Conservation (phyloP, 1,140 invertebrate species). For the Drosophila leontia region DNA sequence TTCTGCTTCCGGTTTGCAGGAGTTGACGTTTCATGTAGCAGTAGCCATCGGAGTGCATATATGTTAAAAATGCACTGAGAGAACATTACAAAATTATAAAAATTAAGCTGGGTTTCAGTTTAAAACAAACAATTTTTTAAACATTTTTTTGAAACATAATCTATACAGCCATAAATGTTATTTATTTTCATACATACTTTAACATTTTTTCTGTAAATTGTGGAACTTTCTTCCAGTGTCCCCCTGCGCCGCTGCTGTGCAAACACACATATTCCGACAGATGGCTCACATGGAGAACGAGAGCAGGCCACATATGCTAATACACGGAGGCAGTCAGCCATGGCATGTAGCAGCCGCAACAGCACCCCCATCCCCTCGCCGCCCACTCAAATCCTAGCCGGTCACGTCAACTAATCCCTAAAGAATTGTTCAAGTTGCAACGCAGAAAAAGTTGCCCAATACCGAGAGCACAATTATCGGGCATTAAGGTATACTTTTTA, state of each 20-base stretch:
- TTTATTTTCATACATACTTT: background rate
- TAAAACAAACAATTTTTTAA: background rate
- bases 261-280: slow-evolving; percentile 38
- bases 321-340: slow-evolving; percentile 65
- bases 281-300: slow-evolving; percentile 32
- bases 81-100: background rate
- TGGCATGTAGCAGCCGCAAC: slow-evolving; percentile 42
- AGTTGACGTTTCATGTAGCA: slow-evolving; percentile 60
- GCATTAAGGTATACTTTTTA: slow-evolving; percentile 11
- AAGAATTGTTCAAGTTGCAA: slow-evolving; percentile 20
- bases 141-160: background rate
- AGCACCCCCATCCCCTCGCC: background rate
- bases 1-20: slow-evolving; percentile 76
- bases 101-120: background rate
- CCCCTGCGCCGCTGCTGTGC: slow-evolving; percentile 39
- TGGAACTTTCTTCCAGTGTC: slow-evolving; percentile 1
- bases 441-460: slow-evolving; percentile 28
- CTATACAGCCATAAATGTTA: background rate
- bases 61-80: slow-evolving; percentile 16
- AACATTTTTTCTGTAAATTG: too few relatives aligned
- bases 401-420: slow-evolving; percentile 48
- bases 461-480: slow-evolving; percentile 40
- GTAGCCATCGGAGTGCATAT: slow-evolving; percentile 4
- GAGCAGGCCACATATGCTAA: slow-evolving; percentile 76
- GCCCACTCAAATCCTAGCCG: slow-evolving; percentile 8